A percentile compares a stretch with the other conserved stretches of the same genome.
Evolutionary conservation across 1,140 invertebrate genomes (phyloP).

Genomic region (Helicoverpa zea): DNA sequence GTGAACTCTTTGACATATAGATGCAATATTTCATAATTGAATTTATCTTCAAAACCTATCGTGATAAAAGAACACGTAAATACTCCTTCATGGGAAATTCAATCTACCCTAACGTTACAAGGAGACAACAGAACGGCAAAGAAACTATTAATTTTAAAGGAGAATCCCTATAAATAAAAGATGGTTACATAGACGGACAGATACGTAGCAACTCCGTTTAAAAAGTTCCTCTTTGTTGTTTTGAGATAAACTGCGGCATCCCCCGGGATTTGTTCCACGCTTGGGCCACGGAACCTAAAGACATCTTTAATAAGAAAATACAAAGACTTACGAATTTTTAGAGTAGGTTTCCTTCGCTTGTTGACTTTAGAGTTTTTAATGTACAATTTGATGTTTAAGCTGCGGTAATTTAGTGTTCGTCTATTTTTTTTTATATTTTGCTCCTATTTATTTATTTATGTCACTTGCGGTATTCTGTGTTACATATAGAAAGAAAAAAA

Average conservation of each 20-base stretch:
- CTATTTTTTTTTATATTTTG: background rate
- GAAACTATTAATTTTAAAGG: conserved; percentile 46
- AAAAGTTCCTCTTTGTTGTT: conserved; percentile 42
- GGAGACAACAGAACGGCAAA: background rate
- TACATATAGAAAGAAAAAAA: too few species aligned
- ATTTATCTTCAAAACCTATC: background rate
- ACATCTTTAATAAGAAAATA: conserved; percentile 48
- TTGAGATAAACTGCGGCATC: conserved; percentile 42
- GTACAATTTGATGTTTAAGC: background rate
- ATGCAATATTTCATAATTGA: too few species aligned
- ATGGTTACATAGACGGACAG: conserved; percentile 31
- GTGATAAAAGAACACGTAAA: background rate
- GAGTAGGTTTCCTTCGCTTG: conserved; percentile 18
- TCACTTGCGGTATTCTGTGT: too few species aligned
- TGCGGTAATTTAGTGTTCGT: background rate
- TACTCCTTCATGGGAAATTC: background rate
- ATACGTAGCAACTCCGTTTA: conserved; percentile 37
- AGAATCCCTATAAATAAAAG: conserved; percentile 43
- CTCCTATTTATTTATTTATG: background rate
- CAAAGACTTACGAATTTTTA: conserved; percentile 40
- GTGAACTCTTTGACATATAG: too few species aligned
- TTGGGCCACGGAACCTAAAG: conserved; percentile 31
- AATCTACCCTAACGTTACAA: background rate
- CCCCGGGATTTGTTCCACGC: conserved; percentile 35
- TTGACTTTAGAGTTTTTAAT: conserved; percentile 10